Evolutionary conservation across 2,797 vertebrate genomes (phyloP).

Genomic region (Rhinoraja longicauda): DNA sequence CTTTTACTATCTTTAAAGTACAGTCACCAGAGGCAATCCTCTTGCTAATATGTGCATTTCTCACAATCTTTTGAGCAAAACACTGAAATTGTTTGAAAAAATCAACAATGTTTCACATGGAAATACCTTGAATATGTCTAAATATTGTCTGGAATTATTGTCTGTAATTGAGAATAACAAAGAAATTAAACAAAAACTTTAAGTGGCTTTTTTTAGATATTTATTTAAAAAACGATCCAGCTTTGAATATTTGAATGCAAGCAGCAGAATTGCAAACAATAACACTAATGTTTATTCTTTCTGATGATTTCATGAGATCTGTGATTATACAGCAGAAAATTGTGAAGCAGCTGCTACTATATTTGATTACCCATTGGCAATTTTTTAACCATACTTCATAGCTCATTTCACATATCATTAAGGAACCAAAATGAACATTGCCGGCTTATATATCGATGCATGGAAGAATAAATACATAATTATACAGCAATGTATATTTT

Average conservation of each 20-base stretch:
- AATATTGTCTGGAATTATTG: background rate
- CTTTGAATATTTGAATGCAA: background rate
- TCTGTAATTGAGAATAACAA: background rate
- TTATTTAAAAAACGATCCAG: background rate
- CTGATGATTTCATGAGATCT: slow-evolving; percentile 41
- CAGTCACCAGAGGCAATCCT: background rate
- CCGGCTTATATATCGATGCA: slow-evolving; percentile 56
- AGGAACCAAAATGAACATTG: slow-evolving; percentile 53
- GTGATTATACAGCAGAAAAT: slow-evolving; percentile 78
- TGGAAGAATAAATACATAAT: slow-evolving; percentile 59
- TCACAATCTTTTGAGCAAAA: background rate
- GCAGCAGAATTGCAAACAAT: background rate
- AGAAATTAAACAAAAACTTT: background rate
- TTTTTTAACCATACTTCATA: slow-evolving; percentile 72
- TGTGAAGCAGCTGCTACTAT: slow-evolving; percentile 75
- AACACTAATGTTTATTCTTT: background rate
- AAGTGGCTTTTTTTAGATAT: background rate
- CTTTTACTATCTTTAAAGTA: background rate
- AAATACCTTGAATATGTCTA: background rate
- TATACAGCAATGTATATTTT: slow-evolving; percentile 50
- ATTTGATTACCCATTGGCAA: slow-evolving; percentile 80
- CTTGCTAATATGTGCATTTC: too few species aligned
- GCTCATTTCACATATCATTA: slow-evolving; percentile 73
- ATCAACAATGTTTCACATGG: background rate
- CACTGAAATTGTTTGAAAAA: background rate